Evolutionary conservation across 2,113 vertebrate species (phyloP), one percentile per base, ranked within the genome.

Genomic region (Lagopus muta): DNA sequence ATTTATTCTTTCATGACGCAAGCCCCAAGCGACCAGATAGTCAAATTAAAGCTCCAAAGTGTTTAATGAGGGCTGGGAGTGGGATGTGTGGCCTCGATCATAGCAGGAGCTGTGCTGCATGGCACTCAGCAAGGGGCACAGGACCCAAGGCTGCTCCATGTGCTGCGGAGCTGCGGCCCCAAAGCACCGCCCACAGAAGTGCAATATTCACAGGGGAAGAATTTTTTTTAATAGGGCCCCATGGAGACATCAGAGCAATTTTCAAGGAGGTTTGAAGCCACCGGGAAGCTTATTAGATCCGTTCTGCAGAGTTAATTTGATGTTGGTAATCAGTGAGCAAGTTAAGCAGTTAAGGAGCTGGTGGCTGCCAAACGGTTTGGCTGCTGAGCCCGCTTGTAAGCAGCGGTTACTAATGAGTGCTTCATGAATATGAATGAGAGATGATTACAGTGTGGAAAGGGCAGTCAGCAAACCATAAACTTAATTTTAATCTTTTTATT

Each of bases 401-500:
- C 90, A 85, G 62, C 78, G 86, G 92, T 88, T 90, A 89, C 70
- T 94, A 96, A 93, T 77, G 94, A 96, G 96, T 10, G 43, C 43
- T 24, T 96, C 90, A 88, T 88, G 93, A 94, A 94, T 94, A 85
- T 85, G 81, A 47, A 93, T 79, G 93, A 91, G 89, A 61, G 76
- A 79, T 87, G 95, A 66, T 94, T 84, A 47, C 82, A 82, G 87
- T 14, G 22, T 25, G 86, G 79, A 90, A 81, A 92, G 94, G 94
- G 92, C 91, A 94, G 93, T 62, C 95, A 76, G 89, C 93, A 95
- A 95, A 85, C 92, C 96, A 84, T 93, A 91, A 95, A 88, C 95
- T 67, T 79, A n/a, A 91, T 94, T 81, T 96, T 93, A 73, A 94
- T 96, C 95, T 93, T 94, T 94, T 95, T 94, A 89, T 95, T 94